Evolutionary conservation across 2,113 vertebrate genomes (phyloP), one percentile per base, ranked within the genome.

Genomic region (Bufo gargarizans): DNA sequence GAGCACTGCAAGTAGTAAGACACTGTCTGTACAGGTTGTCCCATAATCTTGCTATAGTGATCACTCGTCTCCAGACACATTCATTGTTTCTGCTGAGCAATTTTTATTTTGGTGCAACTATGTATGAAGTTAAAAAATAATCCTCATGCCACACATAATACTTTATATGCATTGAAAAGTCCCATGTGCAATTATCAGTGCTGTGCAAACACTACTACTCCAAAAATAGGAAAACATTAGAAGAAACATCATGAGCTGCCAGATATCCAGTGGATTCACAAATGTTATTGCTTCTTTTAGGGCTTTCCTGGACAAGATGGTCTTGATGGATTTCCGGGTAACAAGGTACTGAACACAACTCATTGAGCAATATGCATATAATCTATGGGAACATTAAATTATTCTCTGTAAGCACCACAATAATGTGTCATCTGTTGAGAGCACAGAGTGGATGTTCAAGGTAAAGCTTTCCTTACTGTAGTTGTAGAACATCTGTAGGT

Each of bases 231-330:
- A 16, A 3, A 72, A 45, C 6, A 72, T 45, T 45, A 16, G 69
- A 47, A 74, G 14, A 49, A 74, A 2, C 8, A 47, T 2, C 33
- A 74, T 74, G 16, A 3, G 71, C 43, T 76, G 8, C 14, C 2
- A 20, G 16, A 76, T 76, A 45, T 16, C n/a, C 69, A 43, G 4
- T 71, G 4, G 69, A 14, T 86, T 55, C 11, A 55, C 22, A 55
- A 55, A 56, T n/a, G 17, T 55, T 56, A n/a, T 49, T 69, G 87
- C 92, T 91, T 79, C 82, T 90, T 90, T 84, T 92, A 99, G 98
- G 97, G 98, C 79, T 81, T 94, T 88, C 90, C 95, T 72, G 97
- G 97, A 87, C 93, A 94, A 45, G 95, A 97, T 85, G 97, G 97
- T 85, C 88, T 93, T 33, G 93, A 90, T 12, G 97, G 97, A 0